Evolutionary conservation across 2,888 invertebrate species (phyloP).

Genomic region (Himalopsyche anomala): DNA sequence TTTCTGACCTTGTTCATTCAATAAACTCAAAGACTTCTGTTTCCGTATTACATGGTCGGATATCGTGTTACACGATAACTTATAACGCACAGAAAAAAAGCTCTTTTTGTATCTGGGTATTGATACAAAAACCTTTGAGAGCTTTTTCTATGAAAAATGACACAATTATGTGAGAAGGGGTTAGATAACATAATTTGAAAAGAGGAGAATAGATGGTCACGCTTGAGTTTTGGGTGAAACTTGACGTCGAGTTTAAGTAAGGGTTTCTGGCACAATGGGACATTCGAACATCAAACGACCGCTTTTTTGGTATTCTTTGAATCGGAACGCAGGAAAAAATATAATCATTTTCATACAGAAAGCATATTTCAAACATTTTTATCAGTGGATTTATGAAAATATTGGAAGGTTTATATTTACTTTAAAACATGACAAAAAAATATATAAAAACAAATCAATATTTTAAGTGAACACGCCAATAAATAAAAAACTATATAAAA

Average conservation of each 20-base stretch:
- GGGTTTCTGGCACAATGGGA: constrained; percentile 39
- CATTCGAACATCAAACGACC: constrained; percentile 46
- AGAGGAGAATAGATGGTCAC: not conserved
- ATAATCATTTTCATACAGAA: not conserved
- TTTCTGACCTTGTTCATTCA: not conserved
- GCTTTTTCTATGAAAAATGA: constrained; percentile 26
- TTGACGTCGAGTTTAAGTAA: constrained; percentile 9
- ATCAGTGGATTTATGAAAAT: not conserved
- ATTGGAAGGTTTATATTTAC: no score
- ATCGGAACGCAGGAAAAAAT: not conserved
- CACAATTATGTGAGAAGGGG: constrained; percentile 29
- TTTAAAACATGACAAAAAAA: no score
- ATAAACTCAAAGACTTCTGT: not conserved
- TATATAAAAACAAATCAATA: no score
- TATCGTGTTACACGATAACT: constrained; percentile 2
- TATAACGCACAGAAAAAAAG: not conserved
- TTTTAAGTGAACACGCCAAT: no score
- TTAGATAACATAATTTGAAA: constrained; percentile 17
- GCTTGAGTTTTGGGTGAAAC: constrained; percentile 27
- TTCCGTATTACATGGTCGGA: not conserved
- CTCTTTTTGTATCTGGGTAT: constrained; percentile 28
- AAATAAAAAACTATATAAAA: no score
- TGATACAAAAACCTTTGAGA: constrained; percentile 31
- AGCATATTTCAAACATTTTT: not conserved
- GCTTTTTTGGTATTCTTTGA: constrained; percentile 1